Evolutionary conservation across 2,888 invertebrate genomes (phyloP).

Genomic region (Hipparchia sbordonii): DNA sequence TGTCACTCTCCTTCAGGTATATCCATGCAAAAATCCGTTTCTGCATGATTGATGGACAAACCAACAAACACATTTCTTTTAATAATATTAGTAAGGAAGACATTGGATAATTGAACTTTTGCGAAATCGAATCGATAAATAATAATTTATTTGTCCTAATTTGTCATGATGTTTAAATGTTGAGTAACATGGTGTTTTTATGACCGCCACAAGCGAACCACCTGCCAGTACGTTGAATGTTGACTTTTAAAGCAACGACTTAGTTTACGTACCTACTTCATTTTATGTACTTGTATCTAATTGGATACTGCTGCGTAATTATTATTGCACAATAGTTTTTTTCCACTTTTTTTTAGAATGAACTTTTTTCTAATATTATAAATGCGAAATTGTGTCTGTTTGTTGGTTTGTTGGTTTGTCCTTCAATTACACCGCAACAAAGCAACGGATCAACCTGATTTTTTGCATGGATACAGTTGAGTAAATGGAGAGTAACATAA

Average conservation of each 20-base stretch:
- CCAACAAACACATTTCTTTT: too few relatives aligned
- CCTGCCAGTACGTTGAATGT: slow-evolving; percentile 26
- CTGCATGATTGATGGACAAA: too few relatives aligned
- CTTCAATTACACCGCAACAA: too few relatives aligned
- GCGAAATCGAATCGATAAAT: not conserved
- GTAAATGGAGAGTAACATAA: too few relatives aligned
- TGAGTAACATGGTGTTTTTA: slow-evolving; percentile 7
- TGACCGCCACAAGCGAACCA: not conserved
- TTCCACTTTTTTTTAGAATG: not conserved
- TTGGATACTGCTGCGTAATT: slow-evolving; percentile 1
- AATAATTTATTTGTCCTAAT: not conserved
- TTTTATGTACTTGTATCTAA: slow-evolving; percentile 3
- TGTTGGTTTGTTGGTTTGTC: too few relatives aligned
- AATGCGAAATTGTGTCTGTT: too few relatives aligned
- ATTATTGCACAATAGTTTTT: slow-evolving; percentile 2
- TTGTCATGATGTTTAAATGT: not conserved
- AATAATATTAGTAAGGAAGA: too few relatives aligned
- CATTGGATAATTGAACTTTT: not conserved
- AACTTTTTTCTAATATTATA: too few relatives aligned
- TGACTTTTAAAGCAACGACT: slow-evolving; percentile 28
- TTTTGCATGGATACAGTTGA: too few relatives aligned
- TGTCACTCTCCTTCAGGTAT: too few relatives aligned
- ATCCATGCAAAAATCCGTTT: too few relatives aligned
- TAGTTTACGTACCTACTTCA: slow-evolving; percentile 12
- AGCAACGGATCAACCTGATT: too few relatives aligned